Base-by-base conservation (phyloP, 2,888 invertebrate species). In the Agrotis segetum region DNA sequence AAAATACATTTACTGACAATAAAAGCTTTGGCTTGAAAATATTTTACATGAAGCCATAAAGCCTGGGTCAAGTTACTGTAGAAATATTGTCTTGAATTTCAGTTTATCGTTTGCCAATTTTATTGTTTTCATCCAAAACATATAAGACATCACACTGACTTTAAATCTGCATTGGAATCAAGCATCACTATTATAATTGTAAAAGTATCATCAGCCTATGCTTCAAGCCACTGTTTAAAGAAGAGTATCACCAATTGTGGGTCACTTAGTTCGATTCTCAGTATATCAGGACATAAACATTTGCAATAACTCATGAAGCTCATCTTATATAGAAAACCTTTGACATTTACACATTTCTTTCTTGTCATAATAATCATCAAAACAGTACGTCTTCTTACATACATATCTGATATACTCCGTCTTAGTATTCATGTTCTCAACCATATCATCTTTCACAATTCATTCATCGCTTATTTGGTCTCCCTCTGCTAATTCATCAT, bases 1-100 rank as follows among this genome's bases (percentile, higher is more conserved):
- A 70, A 77, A 77, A 84, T 82, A 82, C 52, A 46, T 72, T 69
- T 46, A 70, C 69, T 19, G 21, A 79, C 64, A 76, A 68, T 71
- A 44, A 56, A 70, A 71, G 64, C 44, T 66, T 75, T 81, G 53
- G 55, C 70, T 58, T 21, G 34, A 68, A 67, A 70, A 67, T 1
- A 49, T 69, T 81, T 81, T 67, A 74, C 72, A 52, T 50, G 29
- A 29, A 65, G 47, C 55, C 19, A 66, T 66, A 56, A 68, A 71
- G 9, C 64, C 59, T 63, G 59, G 60, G 63, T 80, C 50, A 19
- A 44, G 19, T 69, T 73, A 52, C 62, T 55, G 24, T 13, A 46
- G n/a, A 64, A 67, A 70, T 47, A 6, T 71, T 69, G 67, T 50
- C 34, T 68, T 68, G n/a, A 56, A 34, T 74, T 66, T 74, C 52